Evolutionary conservation across 2,888 invertebrate species (phyloP), one percentile per base, ranked within the genome.

Genomic region (Lysandra coridon): DNA sequence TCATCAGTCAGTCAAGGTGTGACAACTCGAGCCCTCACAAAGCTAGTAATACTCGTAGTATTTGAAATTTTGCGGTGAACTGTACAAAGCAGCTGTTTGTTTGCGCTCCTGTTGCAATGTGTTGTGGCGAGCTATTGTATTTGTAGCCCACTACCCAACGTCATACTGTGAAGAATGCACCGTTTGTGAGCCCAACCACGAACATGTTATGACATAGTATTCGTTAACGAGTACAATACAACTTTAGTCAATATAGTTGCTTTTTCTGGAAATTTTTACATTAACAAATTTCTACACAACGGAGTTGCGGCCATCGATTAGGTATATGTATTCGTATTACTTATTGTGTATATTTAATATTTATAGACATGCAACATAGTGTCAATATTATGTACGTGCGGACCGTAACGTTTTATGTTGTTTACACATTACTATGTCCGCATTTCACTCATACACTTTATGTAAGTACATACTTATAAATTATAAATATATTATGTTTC

Each of bases 81-180:
- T 64, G 64, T 64, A 64, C 64, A 3, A 7, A n/a, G 64, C 64
- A 64, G 64, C 64, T 64, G 64, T 64, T 14, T 64, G 64, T 64
- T 64, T 30, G 64, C 64, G 12, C 85, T 87, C 85, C 86, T 86
- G 87, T 86, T 86, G 88, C 86, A 89, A 84, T 87, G 86, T 84
- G 85, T 82, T 85, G 85, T 82, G 84, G 85, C 86, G 85, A 84
- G 86, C 64, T 64, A 64, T 64, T 64, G 64, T 64, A 30, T 64
- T 64, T 30, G 30, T 64, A 64, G 64, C 64, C 30, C 64, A 64
- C 64, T 12, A 33, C 30, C 3, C 64, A 64, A 64, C 64, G 64
- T 64, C 64, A 64, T 64, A 30, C 64, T 64, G 64, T 64, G 64
- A 64, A 64, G 64, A 64, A 64, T 64, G 64, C 33, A 64, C 64